Evolutionary conservation across 2,113 vertebrate genomes (phyloP).

Genomic region (Tupaia chinensis): DNA sequence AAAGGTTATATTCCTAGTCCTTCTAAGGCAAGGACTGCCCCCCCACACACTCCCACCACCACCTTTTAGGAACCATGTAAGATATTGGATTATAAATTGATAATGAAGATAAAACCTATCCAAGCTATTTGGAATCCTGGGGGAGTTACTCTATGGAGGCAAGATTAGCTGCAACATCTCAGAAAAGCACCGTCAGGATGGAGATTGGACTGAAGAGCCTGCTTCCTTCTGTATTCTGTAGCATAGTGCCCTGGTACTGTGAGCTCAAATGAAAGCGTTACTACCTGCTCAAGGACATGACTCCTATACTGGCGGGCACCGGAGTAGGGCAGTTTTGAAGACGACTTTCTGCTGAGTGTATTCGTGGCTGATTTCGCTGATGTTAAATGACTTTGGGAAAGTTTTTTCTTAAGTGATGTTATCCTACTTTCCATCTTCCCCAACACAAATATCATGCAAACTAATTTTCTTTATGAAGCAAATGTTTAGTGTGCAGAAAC

Average conservation of each 20-base stretch:
- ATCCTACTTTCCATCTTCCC: neutral
- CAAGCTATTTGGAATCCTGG: neutral
- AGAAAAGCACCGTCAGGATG: rapidly evolving
- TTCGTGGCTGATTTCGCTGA: neutral
- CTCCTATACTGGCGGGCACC: neutral
- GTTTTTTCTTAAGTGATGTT: neutral
- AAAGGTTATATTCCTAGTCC: neutral
- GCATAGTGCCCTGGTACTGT: neutral
- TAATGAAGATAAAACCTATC: neutral
- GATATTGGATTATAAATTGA: neutral
- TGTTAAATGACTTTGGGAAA: neutral
- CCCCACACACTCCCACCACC: neutral
- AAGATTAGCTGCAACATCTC: neutral
- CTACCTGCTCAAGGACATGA: neutral
- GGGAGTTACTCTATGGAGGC: rapidly evolving
- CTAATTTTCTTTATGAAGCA: neutral
- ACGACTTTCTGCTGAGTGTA: neutral
- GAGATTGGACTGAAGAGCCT: neutral
- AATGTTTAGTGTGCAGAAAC: neutral
- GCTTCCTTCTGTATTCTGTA: neutral
- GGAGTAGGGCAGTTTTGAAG: neutral
- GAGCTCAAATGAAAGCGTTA: neutral
- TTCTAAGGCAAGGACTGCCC: neutral
- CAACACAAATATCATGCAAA: neutral
- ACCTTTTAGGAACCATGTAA: neutral